Conservation (phyloP, 2,797 vertebrate species). For the Yasuhikotakia modesta region DNA sequence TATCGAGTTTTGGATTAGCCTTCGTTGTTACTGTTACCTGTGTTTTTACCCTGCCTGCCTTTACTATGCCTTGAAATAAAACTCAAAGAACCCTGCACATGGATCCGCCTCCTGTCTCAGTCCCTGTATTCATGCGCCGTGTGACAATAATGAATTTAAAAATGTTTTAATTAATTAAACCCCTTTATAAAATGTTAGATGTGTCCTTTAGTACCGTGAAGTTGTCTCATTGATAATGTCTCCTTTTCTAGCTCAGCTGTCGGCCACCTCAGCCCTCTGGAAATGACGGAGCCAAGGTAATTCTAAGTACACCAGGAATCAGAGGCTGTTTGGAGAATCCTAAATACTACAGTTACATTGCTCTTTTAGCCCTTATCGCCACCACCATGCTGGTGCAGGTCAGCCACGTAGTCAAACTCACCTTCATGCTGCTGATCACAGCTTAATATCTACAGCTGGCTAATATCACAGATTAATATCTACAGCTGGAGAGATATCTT, state of each 20-base stretch:
- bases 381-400: constrained; percentile 98
- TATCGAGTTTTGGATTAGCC: too few relatives aligned
- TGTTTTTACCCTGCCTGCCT: too few relatives aligned
- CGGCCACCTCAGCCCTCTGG: constrained; percentile 58
- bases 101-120: too few relatives aligned
- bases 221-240: not conserved
- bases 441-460: constrained; percentile 91
- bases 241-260: constrained; percentile 84
- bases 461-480: too few relatives aligned
- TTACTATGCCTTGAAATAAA: too few relatives aligned
- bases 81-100: too few relatives aligned
- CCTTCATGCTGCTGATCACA: constrained; percentile 89
- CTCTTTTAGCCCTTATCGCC: constrained; percentile 87
- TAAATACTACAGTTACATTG: constrained; percentile 90
- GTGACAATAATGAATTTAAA: too few relatives aligned
- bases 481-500: constrained; percentile 90
- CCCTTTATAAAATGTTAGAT: not conserved
- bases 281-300: constrained; percentile 15
- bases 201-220: not conserved
- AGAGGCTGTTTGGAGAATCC: constrained; percentile 84
- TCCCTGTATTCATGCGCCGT: too few relatives aligned
- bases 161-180: too few relatives aligned
- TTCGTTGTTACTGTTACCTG: too few relatives aligned
- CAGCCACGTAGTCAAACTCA: constrained; percentile 98
- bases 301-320: constrained; percentile 26